Evolutionary conservation across 2,113 vertebrate species (phyloP).

Genomic region (Charina bottae): DNA sequence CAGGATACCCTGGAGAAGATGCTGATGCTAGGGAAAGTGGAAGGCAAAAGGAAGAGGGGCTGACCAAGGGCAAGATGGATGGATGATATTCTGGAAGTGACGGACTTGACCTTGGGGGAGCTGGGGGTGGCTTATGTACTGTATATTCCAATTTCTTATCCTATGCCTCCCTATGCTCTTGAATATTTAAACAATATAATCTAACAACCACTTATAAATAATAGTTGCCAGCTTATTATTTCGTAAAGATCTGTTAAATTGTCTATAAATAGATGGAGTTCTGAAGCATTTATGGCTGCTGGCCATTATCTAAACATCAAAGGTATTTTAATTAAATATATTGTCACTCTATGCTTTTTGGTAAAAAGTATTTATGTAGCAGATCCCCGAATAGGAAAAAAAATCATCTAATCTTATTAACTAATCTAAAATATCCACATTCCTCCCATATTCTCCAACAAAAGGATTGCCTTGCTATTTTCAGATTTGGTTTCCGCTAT

Average conservation of each 20-base stretch:
- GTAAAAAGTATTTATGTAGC: neutral
- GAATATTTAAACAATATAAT: neutral
- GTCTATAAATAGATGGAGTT: neutral
- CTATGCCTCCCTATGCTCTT: neutral
- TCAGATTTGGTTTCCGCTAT: too few relatives aligned
- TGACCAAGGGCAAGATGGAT: too few relatives aligned
- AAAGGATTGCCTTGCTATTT: too few relatives aligned
- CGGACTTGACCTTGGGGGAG: too few relatives aligned
- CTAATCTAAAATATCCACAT: too few relatives aligned
- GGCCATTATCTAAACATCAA: neutral
- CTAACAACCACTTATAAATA: neutral
- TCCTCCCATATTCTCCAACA: too few relatives aligned
- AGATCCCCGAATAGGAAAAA: too few relatives aligned
- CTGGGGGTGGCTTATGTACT: neutral
- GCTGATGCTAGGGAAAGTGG: too few relatives aligned
- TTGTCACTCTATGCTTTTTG: neutral
- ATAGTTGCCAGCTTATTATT: neutral
- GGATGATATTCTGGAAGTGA: too few relatives aligned
- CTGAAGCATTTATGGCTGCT: neutral
- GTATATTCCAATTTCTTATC: neutral
- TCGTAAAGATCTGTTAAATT: neutral
- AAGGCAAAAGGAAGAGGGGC: too few relatives aligned
- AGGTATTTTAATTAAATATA: neutral
- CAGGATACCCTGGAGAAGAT: too few relatives aligned
- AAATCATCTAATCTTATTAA: too few relatives aligned